These are phyloP conservation scores for Scaptomyza pallida DNA, from an alignment of 1,140 invertebrate species.

Conservation along the genomic window DNA sequence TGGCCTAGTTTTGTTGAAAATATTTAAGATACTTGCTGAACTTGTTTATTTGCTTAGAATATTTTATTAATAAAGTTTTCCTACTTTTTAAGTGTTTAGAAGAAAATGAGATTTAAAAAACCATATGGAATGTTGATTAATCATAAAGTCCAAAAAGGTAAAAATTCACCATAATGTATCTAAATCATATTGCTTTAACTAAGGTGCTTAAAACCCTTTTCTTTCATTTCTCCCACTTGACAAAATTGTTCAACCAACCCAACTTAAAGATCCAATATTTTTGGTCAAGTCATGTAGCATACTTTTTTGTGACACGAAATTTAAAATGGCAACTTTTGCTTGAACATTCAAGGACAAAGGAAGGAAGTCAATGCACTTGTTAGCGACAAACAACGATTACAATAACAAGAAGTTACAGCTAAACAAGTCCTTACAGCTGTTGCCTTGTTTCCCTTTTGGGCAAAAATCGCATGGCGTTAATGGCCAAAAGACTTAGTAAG, in stretches of 20 bases:
- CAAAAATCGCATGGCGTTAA: conserved; percentile 50
- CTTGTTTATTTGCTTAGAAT: no score
- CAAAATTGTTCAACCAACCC: background rate
- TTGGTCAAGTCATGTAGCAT: conserved; percentile 43
- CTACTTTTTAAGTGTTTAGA: no score
- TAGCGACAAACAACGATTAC: conserved; percentile 15
- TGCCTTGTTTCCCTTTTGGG: conserved; percentile 25
- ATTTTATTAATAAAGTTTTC: no score
- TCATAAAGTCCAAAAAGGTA: no score
- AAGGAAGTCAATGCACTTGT: conserved; percentile 50
- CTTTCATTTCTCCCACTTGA: no score
- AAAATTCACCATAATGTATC: no score
- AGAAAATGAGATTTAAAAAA: no score
- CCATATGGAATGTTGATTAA: no score
- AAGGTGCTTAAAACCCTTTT: background rate
- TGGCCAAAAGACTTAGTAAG: conserved; percentile 54
- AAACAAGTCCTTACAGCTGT: conserved; percentile 45
- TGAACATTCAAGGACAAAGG: conserved; percentile 14
- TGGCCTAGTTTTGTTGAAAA: no score
- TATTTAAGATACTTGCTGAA: background rate
- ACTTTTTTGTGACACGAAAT: conserved; percentile 38
- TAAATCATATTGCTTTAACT: no score
- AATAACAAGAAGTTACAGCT: conserved; percentile 19
- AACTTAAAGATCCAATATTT: conserved; percentile 6
- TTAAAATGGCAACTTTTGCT: background rate